Conservation (phyloP, 2,113 vertebrate species). For the Thalassoma bifasciatum region DNA sequence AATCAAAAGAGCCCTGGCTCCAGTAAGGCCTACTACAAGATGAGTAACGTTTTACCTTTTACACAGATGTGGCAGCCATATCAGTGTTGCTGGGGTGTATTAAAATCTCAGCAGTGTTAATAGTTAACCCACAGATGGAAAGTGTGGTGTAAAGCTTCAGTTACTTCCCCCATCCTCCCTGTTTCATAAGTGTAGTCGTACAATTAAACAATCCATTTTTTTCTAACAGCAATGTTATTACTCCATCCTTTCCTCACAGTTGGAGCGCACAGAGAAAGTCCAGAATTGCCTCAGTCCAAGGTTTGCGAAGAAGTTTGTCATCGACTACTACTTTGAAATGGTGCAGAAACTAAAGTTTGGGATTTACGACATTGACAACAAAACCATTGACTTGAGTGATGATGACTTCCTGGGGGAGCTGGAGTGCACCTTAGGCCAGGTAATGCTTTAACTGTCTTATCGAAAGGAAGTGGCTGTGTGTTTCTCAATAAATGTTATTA, state of each 20-base stretch:
- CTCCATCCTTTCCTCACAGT: conserved; percentile 42
- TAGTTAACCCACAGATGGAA: conserved; percentile 20
- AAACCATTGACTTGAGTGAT: conserved; percentile 90
- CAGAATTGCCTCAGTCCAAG: conserved; percentile 92
- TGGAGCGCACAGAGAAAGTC: conserved; percentile 90
- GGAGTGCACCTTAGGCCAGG: conserved; percentile 95
- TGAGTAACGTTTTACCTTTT: no score
- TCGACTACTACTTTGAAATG: conserved; percentile 98
- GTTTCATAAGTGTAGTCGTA: background rate
- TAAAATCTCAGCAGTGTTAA: conserved; percentile 14
- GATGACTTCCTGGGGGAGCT: conserved; percentile 96
- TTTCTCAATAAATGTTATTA: background rate
- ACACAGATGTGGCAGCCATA: background rate
- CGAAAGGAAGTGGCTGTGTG: background rate
- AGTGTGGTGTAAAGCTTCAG: background rate
- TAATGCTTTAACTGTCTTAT: conserved; percentile 64
- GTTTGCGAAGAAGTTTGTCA: conserved; percentile 91
- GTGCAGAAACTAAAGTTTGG: conserved; percentile 96
- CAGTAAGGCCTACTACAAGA: no score
- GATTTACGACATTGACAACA: conserved; percentile 97
- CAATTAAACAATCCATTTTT: no score
- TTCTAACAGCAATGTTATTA: background rate
- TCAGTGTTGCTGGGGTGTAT: background rate
- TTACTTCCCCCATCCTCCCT: background rate
- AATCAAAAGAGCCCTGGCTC: no score